Evolutionary conservation across 2,797 vertebrate genomes (phyloP).

Genomic region (Fistularia commersonii): DNA sequence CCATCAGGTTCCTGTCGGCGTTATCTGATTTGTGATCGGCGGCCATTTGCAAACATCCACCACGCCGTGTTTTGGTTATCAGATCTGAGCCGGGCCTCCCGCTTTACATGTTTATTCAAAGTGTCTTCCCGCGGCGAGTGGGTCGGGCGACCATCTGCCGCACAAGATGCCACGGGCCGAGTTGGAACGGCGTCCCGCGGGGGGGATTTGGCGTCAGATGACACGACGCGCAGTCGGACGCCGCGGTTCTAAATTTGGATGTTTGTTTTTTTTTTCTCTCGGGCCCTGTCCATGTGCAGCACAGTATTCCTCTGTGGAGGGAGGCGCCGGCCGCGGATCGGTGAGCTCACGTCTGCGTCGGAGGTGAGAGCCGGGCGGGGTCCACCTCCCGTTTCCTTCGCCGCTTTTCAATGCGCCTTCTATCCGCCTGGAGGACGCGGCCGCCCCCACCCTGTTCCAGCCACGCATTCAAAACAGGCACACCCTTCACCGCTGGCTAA

Average conservation of each 20-base stretch:
- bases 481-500: slow-evolving; percentile 57
- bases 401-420: slow-evolving; percentile 71
- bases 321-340: slow-evolving; percentile 35
- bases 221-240: slow-evolving; percentile 27
- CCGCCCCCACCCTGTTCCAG: slow-evolving; percentile 70
- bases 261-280: no score
- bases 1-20: no score
- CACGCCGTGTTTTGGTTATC: slow-evolving; percentile 42
- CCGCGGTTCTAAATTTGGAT: slow-evolving; percentile 44
- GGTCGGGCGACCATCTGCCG: slow-evolving; percentile 65
- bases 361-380: slow-evolving; percentile 22
- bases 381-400: slow-evolving; percentile 38
- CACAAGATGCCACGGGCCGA: slow-evolving; percentile 21
- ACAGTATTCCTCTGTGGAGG: slow-evolving; percentile 45
- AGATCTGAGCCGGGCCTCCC: slow-evolving; percentile 17
- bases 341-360: slow-evolving; percentile 59
- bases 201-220: no score
- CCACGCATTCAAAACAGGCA: slow-evolving; percentile 69
- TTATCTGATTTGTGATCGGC: no score
- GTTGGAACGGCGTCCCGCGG: slow-evolving; percentile 20
- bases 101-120: slow-evolving; percentile 40
- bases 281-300: no score
- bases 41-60: no score
- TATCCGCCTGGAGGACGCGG: slow-evolving; percentile 63
- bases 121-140: slow-evolving; percentile 36